These are phyloP conservation scores for Pelodytes ibericus DNA, from an alignment of 2,797 vertebrate species.

Conservation along the genomic window DNA sequence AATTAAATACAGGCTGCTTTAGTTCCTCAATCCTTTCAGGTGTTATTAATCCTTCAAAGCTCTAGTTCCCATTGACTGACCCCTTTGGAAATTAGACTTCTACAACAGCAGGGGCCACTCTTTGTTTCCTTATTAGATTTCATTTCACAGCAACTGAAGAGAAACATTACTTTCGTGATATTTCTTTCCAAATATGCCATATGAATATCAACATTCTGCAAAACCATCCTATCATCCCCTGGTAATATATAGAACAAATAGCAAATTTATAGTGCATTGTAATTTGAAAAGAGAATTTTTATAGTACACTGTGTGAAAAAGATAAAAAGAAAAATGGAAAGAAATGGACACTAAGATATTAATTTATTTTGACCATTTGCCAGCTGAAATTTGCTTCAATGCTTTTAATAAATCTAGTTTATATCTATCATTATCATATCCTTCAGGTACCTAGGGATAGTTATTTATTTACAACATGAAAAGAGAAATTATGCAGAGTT, in stretches of 20 bases:
- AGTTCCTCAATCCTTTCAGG: conserved; percentile 29
- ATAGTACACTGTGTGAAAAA: conserved; percentile 32
- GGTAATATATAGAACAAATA: conserved; percentile 27
- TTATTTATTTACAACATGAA: conserved; percentile 29
- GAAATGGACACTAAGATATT: conserved; percentile 10
- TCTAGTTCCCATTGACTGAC: conserved; percentile 27
- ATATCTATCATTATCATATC: conserved; percentile 48
- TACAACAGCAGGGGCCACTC: conserved; percentile 19
- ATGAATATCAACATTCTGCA: conserved; percentile 25
- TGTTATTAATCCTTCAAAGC: conserved; percentile 54
- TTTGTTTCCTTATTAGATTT: conserved; percentile 6
- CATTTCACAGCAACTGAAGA: conserved; percentile 37
- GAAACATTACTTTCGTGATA: conserved; percentile 19
- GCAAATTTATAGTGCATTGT: conserved; percentile 25
- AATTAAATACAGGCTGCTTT: conserved; percentile 17
- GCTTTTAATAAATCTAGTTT: conserved; percentile 50
- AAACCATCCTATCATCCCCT: conserved; percentile 31
- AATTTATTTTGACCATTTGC: conserved; percentile 34
- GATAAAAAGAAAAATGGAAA: conserved; percentile 4
- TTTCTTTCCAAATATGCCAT: not conserved
- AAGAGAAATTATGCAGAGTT: conserved; percentile 17
- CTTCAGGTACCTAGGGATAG: conserved; percentile 33
- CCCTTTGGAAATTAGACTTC: conserved; percentile 47
- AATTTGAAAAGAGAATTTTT: conserved; percentile 36
- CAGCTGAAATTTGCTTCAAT: conserved; percentile 37